phyloP scores from a whole-genome alignment of 2,888 invertebrate genomes.

The Eulithis prunata region DNA sequence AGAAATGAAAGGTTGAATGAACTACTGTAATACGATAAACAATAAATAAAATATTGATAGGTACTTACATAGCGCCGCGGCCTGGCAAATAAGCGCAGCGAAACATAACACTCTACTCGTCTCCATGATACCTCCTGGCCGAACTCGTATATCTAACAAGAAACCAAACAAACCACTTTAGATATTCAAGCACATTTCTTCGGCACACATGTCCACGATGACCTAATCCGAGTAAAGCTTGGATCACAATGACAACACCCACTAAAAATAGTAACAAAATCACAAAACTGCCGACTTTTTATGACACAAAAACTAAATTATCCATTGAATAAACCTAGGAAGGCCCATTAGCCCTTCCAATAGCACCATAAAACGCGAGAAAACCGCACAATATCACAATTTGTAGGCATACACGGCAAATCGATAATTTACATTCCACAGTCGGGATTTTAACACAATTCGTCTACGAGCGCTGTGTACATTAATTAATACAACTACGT shows the following conservation, averaged over 20 bases:
- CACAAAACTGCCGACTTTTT: conserved; percentile 59
- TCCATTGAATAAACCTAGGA: conserved; percentile 42
- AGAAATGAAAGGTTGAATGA: conserved; percentile 55
- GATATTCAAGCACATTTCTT: conserved; percentile 68
- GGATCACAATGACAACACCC: conserved; percentile 82
- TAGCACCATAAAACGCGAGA: conserved; percentile 55
- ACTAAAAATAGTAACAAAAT: conserved; percentile 85
- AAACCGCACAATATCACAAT: conserved; percentile 67
- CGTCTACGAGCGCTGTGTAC: not conserved
- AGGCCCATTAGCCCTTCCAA: conserved; percentile 48
- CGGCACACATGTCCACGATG: conserved; percentile 82
- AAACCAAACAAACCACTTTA: conserved; percentile 74
- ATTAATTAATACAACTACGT: conserved; percentile 31
- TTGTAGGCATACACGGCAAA: conserved; percentile 66
- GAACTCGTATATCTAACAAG: conserved; percentile 77
- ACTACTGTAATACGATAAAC: conserved; percentile 41
- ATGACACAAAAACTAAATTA: conserved; percentile 60
- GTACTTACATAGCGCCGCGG: conserved; percentile 74
- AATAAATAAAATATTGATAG: conserved; percentile 40
- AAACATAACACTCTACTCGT: conserved; percentile 69
- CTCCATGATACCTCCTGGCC: conserved; percentile 72
- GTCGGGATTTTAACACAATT: conserved; percentile 22
- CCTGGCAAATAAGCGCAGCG: conserved; percentile 67
- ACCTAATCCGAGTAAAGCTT: conserved; percentile 81
- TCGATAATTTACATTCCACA: conserved; percentile 69